Conservation (phyloP, 2,113 vertebrate genomes). For the Etia nguti region DNA sequence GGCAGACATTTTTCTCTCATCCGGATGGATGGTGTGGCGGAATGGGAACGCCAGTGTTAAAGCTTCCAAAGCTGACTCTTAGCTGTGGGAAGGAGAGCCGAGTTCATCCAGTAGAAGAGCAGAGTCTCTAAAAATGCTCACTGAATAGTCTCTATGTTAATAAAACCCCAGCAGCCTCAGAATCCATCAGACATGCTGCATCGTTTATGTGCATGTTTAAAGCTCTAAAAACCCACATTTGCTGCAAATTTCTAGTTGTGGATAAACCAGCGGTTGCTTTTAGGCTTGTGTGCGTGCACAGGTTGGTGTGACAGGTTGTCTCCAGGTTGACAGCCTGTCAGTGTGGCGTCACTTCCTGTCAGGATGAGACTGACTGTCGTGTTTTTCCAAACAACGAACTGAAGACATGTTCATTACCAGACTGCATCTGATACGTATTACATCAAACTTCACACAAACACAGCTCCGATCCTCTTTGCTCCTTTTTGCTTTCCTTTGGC, state of each 20-base stretch:
- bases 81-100: not conserved
- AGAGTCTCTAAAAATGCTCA: not conserved
- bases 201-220: not conserved
- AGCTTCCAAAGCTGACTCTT: slow-evolving; percentile 6
- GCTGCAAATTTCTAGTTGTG: not conserved
- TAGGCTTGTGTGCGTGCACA: not conserved
- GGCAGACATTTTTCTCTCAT: slow-evolving; percentile 46
- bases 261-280: not conserved
- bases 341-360: slow-evolving; percentile 40
- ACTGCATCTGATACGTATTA: not conserved
- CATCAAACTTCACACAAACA: not conserved
- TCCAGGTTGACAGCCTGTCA: slow-evolving; percentile 27
- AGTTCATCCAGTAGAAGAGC: slow-evolving; percentile 5
- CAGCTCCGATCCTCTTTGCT: not conserved
- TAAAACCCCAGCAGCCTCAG: not conserved
- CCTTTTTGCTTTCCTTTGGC: not conserved
- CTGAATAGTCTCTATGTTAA: not conserved
- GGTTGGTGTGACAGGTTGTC: slow-evolving; percentile 6
- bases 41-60: not conserved
- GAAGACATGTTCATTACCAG: slow-evolving; percentile 19
- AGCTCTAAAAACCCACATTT: not conserved
- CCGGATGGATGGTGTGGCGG: slow-evolving; percentile 25
- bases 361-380: slow-evolving; percentile 3
- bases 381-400: not conserved
- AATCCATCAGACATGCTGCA: not conserved